Evolutionary conservation across 2,113 vertebrate genomes (phyloP), one percentile per base, ranked within the genome.

Genomic region (Equus quagga): DNA sequence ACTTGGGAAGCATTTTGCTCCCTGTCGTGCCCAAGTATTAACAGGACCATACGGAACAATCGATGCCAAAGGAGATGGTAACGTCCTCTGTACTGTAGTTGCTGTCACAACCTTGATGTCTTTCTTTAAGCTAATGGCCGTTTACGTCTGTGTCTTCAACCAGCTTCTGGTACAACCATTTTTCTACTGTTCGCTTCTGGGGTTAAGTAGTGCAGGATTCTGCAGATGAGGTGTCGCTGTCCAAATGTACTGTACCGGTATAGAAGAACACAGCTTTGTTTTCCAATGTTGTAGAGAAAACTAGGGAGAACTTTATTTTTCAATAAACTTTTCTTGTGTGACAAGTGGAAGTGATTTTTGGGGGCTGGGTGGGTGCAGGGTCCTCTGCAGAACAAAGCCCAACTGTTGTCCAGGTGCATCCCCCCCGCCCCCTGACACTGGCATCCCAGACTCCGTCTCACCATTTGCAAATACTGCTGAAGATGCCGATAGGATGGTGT

Each of bases 271-370:
- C 98, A 96, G 98, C 98, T 98, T 98, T 98, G 98, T 98, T 99
- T 98, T 98, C 98, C 98, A 98, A 98, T 98, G 98, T 98, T 98
- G 99, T 99, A 99, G 99, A 99, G 95, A 99, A 98, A 99, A 99
- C 98, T 99, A 99, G 99, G 99, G 98, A 99, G 99, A 99, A 99
- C 99, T 99, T 99, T 99, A 99, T 99, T 99, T 99, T 99, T 99
- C 99, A 99, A 99, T 99, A 99, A 99, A 99, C 98, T 98, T 99
- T 99, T 99, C 98, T 98, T 99, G 99, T 99, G 99, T 99, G 98
- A 99, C 97, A 97, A 96, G 95, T 96, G 97, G 98, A 96, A 95
- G 89, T 96, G 95, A 94, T 98, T 87, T 97, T 19, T 54, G 5
- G 49, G 60, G 65, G 2, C 44, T 10, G 8, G 46, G 69, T 14